Percentiles rank a stretch among this genome's conserved stretches.
Evolutionary conservation across 2,888 invertebrate species (phyloP).

Genomic region (Nymphalis polychloros): DNA sequence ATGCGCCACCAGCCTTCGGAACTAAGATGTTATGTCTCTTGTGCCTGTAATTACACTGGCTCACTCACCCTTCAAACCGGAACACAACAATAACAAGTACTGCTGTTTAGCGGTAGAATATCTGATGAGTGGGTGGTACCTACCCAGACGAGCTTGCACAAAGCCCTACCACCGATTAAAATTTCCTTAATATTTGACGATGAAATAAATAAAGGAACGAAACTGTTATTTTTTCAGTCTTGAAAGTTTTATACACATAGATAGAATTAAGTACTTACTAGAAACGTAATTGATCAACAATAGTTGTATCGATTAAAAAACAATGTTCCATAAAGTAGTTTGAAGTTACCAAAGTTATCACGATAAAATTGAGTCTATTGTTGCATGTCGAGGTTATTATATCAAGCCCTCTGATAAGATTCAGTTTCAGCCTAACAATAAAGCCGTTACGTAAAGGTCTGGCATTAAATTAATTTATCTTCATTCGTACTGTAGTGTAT

Average conservation of each 20-base stretch:
- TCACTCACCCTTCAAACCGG: too few relatives aligned
- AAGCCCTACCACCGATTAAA: too few relatives aligned
- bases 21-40: too few relatives aligned
- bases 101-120: too few relatives aligned
- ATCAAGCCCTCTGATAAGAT: conserved; percentile 32
- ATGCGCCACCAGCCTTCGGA: too few relatives aligned
- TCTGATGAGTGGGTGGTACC: too few relatives aligned
- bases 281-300: background rate
- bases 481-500: conserved; percentile 38
- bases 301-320: background rate
- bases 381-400: conserved; percentile 29
- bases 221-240: background rate
- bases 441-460: conserved; percentile 32
- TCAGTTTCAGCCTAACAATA: conserved; percentile 28
- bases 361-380: conserved; percentile 31
- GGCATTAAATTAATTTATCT: conserved; percentile 40
- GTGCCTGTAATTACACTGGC: too few relatives aligned
- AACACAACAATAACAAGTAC: too few relatives aligned
- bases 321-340: conserved; percentile 6
- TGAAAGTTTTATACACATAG: background rate
- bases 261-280: too few relatives aligned
- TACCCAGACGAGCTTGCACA: too few relatives aligned
- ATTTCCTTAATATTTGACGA: background rate
- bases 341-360: conserved; percentile 14
- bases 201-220: background rate